These are phyloP conservation scores for Laupala kohalensis DNA, from an alignment of 1,140 invertebrate genomes.

Conservation along the genomic window DNA sequence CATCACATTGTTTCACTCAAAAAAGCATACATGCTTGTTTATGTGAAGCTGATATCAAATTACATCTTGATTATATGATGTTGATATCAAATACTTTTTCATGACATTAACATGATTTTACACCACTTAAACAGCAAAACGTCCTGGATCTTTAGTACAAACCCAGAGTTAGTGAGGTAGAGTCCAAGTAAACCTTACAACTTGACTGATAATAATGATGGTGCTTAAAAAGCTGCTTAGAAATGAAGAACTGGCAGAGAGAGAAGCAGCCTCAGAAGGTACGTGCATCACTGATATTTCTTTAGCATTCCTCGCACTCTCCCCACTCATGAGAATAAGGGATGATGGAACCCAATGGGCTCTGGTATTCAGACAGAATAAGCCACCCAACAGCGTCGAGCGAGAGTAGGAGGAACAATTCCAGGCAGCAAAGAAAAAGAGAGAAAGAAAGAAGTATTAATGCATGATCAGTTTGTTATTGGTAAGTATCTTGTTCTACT, in stretches of 20 bases:
- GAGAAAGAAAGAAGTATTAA: slow-evolving; percentile 1
- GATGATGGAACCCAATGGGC: slow-evolving; percentile 42
- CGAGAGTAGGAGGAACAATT: slow-evolving; percentile 17
- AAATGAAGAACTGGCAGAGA: background rate
- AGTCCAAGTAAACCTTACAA: background rate
- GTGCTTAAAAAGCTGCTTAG: slow-evolving; percentile 1
- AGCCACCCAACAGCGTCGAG: background rate
- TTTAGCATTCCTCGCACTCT: slow-evolving; percentile 1
- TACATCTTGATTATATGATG: too few relatives aligned
- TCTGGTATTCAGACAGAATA: slow-evolving; percentile 26
- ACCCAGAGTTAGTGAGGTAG: background rate
- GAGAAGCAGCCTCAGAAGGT: slow-evolving; percentile 1
- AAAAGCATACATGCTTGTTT: too few relatives aligned
- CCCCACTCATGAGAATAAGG: slow-evolving; percentile 32
- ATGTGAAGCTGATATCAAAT: too few relatives aligned
- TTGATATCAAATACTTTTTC: too few relatives aligned
- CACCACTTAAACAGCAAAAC: background rate
- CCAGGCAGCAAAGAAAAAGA: slow-evolving; percentile 9
- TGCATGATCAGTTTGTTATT: slow-evolving; percentile 25
- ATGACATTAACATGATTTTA: too few relatives aligned
- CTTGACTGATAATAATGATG: background rate
- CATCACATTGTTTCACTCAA: too few relatives aligned
- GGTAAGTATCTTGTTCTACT: too few relatives aligned
- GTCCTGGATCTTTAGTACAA: background rate
- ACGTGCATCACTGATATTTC: background rate